phyloP scores from a whole-genome alignment of 2,888 invertebrate species.

The Yponomeuta plumbellus region DNA sequence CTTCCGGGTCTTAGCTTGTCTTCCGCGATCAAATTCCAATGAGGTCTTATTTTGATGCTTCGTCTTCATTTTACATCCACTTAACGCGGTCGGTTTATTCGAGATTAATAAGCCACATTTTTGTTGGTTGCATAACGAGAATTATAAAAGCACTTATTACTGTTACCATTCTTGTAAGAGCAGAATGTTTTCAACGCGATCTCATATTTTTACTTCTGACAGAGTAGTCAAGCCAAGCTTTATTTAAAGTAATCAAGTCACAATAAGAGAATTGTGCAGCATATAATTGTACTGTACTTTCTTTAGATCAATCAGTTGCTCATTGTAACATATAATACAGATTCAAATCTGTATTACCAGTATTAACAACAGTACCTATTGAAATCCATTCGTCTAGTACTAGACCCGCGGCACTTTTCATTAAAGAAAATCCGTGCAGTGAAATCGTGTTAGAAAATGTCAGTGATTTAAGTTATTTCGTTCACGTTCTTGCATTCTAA shows the following conservation, averaged over 20 bases:
- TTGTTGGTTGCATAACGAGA: background rate
- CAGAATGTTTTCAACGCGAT: background rate
- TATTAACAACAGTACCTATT: conserved; percentile 27
- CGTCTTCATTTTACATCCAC: background rate
- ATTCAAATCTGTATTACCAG: conserved; percentile 38
- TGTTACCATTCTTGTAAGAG: background rate
- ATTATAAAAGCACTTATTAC: background rate
- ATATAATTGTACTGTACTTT: conserved; percentile 52
- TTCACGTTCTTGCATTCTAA: background rate
- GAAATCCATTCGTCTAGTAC: background rate
- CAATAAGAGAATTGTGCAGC: background rate
- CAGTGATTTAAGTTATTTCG: background rate
- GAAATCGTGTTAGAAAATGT: background rate
- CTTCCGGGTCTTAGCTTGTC: background rate
- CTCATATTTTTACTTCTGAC: conserved; percentile 6
- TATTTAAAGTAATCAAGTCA: conserved; percentile 10
- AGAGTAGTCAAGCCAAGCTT: conserved; percentile 5
- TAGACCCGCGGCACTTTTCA: background rate
- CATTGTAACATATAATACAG: conserved; percentile 44
- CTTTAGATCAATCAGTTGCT: conserved; percentile 62
- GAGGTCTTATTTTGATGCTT: background rate
- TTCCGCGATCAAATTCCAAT: background rate
- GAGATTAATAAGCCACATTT: background rate
- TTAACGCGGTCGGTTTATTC: background rate
- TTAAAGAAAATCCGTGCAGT: background rate